phyloP scores from a whole-genome alignment of 2,797 vertebrate genomes.

The Sebastes iracundus region DNA sequence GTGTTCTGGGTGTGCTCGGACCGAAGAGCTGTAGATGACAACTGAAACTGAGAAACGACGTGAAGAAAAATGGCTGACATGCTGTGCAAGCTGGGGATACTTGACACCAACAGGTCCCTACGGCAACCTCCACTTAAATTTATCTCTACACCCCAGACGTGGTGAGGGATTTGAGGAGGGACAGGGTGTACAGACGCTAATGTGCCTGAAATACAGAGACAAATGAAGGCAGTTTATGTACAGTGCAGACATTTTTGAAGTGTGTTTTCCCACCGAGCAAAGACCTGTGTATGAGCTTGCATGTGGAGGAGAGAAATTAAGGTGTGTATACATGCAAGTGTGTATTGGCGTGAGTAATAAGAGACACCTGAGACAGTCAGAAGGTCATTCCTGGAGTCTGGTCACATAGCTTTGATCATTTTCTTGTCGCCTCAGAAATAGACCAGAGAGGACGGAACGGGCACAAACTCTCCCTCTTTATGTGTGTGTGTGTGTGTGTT shows the following conservation, averaged over 20 bases:
- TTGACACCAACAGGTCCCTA: slow-evolving; percentile 51
- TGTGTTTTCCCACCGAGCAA: not conserved
- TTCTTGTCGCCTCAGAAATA: slow-evolving; percentile 82
- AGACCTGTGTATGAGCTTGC: not conserved
- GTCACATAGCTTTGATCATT: slow-evolving; percentile 81
- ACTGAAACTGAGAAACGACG: slow-evolving; percentile 42
- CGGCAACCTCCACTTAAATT: slow-evolving; percentile 54
- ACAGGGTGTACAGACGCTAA: slow-evolving; percentile 9
- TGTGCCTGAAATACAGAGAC: slow-evolving; percentile 6
- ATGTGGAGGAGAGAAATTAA: slow-evolving; percentile 21
- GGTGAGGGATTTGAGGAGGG: slow-evolving; percentile 36
- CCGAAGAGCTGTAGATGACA: not conserved
- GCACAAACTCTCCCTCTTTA: slow-evolving; percentile 40
- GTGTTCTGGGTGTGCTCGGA: not conserved
- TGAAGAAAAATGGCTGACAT: slow-evolving; percentile 52
- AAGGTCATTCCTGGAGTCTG: slow-evolving; percentile 78
- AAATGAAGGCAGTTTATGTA: not conserved
- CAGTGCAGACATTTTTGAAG: not conserved
- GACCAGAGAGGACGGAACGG: slow-evolving; percentile 59
- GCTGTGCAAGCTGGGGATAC: slow-evolving; percentile 49
- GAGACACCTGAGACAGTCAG: slow-evolving; percentile 77
- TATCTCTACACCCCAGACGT: slow-evolving; percentile 40
- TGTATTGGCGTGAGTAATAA: slow-evolving; percentile 52
- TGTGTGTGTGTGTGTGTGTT: slow-evolving; percentile 34
- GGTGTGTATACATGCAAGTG: slow-evolving; percentile 19